Base-by-base conservation (phyloP, 1,140 invertebrate genomes). In the Bombus sibiricus region DNA sequence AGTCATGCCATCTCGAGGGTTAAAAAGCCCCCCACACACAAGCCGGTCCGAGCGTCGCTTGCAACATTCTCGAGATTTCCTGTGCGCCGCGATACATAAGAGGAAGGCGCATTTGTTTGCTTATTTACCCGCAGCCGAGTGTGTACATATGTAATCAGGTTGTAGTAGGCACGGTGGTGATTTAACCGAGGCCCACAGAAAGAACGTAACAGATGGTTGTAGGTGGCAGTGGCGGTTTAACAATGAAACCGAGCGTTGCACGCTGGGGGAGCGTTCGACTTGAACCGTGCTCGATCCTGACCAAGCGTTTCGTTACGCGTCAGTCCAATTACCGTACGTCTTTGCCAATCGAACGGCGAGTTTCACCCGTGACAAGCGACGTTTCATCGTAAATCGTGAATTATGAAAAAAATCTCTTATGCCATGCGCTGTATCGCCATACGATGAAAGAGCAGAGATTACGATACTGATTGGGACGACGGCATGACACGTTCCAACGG, bases 171-270 rank as follows among this genome's bases (percentile, higher is more conserved):
- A 89, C 74, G 25, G 69, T 72, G 87, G 86, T 92, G 92, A 93
- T 93, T 93, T 92, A 93, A 90, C 92, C 82, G 83, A 71, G 88
- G 89, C 82, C 79, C 81, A 81, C 79, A 64, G 86, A 93, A 93
- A 93, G 92, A 93, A 93, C 93, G 93, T 93, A 93, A 92, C 88
- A 90, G 90, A 94, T 92, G 89, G 72, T 92, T 90, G 93, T 93
- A 92, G 92, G 93, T 93, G 91, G 92, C 81, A 92, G 69, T 87
- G 90, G 85, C 84, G 84, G 81, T 87, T 90, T 81, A 92, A 93
- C 92, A 92, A 92, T 93, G 90, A 91, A 90, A 83, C 84, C 78
- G 76, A 83, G 77, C 83, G 37, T 87, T 85, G 68, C 6, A 53
- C 5, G 47, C 47, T 8, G 59, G 69, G 64, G 41, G 0, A 87